Evolutionary conservation across 2,113 vertebrate genomes (phyloP).

Genomic region (Hippopotamus amphibius): DNA sequence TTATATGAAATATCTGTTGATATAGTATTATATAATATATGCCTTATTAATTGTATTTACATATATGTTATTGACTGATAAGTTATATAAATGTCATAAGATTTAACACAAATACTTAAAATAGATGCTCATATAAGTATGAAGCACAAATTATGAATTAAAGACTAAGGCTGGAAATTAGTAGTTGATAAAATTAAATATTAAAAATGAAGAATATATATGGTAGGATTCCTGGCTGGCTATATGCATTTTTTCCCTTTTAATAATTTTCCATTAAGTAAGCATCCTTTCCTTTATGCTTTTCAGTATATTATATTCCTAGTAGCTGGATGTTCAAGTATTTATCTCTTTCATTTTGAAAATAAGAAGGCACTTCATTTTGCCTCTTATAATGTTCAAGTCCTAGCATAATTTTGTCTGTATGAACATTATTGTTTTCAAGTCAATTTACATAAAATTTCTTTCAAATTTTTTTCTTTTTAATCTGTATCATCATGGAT

Average conservation of each 20-base stretch:
- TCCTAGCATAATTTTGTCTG: background rate
- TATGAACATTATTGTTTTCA: background rate
- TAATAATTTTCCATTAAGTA: background rate
- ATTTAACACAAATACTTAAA: background rate
- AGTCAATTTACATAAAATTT: background rate
- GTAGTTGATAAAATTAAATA: slow-evolving; percentile 20
- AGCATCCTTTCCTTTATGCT: background rate
- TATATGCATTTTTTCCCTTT: background rate
- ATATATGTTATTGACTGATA: background rate
- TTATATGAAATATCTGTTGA: background rate
- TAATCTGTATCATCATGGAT: background rate
- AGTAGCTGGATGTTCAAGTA: background rate
- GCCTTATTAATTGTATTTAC: background rate
- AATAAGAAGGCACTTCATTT: background rate
- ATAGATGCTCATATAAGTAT: background rate
- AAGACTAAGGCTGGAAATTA: background rate
- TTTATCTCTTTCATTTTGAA: background rate
- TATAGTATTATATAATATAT: background rate
- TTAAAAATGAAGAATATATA: background rate
- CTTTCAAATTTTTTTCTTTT: background rate
- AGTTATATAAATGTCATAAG: background rate
- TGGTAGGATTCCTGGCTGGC: background rate
- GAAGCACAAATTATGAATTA: background rate
- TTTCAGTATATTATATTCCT: background rate
- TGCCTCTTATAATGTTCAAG: background rate